phyloP scores from a whole-genome alignment of 2,888 invertebrate species.

The Oasisia sp. region DNA sequence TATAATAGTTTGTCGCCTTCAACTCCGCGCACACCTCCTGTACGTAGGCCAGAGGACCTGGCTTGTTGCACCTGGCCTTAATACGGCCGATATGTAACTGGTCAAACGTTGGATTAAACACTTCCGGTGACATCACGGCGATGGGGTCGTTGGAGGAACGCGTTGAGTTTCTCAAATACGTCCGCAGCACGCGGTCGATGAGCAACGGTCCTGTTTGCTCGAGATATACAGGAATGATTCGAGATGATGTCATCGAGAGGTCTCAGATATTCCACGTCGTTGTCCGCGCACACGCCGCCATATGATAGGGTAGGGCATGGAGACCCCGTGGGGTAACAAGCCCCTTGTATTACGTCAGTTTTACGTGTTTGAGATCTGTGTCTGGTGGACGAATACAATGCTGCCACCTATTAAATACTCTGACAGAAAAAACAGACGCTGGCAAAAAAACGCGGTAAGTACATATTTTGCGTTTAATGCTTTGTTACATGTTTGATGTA shows the following conservation, averaged over 20 bases:
- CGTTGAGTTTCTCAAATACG: neutral
- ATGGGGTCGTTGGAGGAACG: neutral
- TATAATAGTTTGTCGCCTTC: constrained; percentile 19
- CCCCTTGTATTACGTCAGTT: too few species aligned
- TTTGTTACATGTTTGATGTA: too few species aligned
- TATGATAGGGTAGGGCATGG: too few species aligned
- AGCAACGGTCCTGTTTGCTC: neutral
- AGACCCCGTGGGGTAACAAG: too few species aligned
- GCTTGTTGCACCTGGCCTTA: constrained; percentile 31
- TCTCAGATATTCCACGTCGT: constrained; percentile 58
- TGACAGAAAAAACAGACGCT: too few species aligned
- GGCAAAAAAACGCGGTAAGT: too few species aligned
- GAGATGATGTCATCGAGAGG: constrained; percentile 44
- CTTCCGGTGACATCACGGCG: constrained; percentile 26
- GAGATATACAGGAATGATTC: constrained; percentile 34
- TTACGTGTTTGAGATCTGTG: too few species aligned
- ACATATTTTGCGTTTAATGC: too few species aligned
- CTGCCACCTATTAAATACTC: too few species aligned
- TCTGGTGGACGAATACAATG: too few species aligned
- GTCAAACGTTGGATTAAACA: constrained; percentile 39
- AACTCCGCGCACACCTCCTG: constrained; percentile 30
- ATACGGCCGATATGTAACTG: constrained; percentile 36
- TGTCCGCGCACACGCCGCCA: constrained; percentile 61
- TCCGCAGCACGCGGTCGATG: neutral
- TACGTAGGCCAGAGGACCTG: neutral